Base-by-base conservation (phyloP, 1,140 invertebrate genomes). In the Rhynchophorus ferrugineus region DNA sequence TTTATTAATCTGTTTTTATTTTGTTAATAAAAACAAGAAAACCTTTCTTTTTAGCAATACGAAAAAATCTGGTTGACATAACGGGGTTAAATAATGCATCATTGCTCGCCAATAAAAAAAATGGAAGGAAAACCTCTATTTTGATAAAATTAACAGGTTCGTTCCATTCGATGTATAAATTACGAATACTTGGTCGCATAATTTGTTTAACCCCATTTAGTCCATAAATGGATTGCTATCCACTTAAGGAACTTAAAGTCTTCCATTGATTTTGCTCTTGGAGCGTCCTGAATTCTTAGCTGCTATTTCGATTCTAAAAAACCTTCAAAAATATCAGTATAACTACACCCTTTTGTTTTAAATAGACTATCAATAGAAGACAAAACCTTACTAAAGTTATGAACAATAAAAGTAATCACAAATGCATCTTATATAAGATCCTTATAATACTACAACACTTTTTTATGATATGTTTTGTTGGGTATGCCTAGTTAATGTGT, bases 321-420 rank as follows among this genome's bases (percentile, higher is more conserved):
- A 52, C 19, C 21, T 38, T 52, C 21, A 9, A 29, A 29, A 29
- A 29, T 33, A 44, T 41, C 38, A 52, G 38, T 44, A 52, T 52
- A 45, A 43, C 7, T 13, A 16, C 24, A 24, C 7, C 6, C 16
- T 22, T 20, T n/a, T 8, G 20, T 50, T 18, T 43, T 43, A 13
- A 36, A 43, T 9, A 33, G 36, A 22, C 18, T 44, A 19, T 35
- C 43, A 52, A 38, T 45, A 52, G 49, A 52, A 52, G 43, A 52
- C 42, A 22, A 52, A 22, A 45, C 0, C 36, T 24, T 22, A 6
- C 7, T 44, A 44, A 49, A 39, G 18, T 49, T 54, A 50, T 35
- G 44, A 49, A 53, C 33, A 47, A 19, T 19, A 36, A 34, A 13
- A 45, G 47, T 54, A 24, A 50, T 59, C 54, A 59, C 51, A 59